Evolutionary conservation across 2,888 invertebrate species (phyloP).

Genomic region (Apodemia duryi): DNA sequence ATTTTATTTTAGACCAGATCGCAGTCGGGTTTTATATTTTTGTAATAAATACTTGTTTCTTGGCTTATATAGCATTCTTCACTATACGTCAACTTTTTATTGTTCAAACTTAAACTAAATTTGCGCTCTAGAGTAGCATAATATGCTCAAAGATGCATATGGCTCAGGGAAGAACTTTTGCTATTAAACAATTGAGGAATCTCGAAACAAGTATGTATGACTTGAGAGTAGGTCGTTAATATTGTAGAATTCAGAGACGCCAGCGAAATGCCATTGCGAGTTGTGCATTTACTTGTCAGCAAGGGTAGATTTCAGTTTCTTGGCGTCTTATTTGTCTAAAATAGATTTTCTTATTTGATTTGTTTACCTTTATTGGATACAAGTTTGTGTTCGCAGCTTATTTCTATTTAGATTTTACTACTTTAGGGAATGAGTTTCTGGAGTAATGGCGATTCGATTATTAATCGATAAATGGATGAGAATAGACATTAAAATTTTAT

Average conservation of each 20-base stretch:
- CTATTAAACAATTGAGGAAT: constrained; percentile 6
- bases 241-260: constrained; percentile 5
- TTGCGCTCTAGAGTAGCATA: neutral
- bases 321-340: neutral
- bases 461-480: too few relatives aligned
- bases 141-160: neutral
- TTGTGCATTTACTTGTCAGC: neutral
- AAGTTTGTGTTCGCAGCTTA: too few relatives aligned
- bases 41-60: too few relatives aligned
- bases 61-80: too few relatives aligned
- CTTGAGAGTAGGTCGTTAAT: constrained; percentile 1
- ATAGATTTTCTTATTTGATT: too few relatives aligned
- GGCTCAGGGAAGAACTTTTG: neutral
- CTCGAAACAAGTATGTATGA: constrained; percentile 3
- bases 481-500: too few relatives aligned
- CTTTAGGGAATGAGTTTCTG: too few relatives aligned
- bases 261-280: neutral
- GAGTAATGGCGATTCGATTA: too few relatives aligned
- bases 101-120: neutral
- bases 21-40: too few relatives aligned
- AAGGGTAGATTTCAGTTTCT: neutral
- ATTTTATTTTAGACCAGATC: too few relatives aligned
- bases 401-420: too few relatives aligned
- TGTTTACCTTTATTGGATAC: too few relatives aligned
- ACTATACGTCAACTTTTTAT: neutral